Evolutionary conservation across 2,113 vertebrate genomes (phyloP), one percentile per base, ranked within the genome.

Genomic region (Willisornis vidua): DNA sequence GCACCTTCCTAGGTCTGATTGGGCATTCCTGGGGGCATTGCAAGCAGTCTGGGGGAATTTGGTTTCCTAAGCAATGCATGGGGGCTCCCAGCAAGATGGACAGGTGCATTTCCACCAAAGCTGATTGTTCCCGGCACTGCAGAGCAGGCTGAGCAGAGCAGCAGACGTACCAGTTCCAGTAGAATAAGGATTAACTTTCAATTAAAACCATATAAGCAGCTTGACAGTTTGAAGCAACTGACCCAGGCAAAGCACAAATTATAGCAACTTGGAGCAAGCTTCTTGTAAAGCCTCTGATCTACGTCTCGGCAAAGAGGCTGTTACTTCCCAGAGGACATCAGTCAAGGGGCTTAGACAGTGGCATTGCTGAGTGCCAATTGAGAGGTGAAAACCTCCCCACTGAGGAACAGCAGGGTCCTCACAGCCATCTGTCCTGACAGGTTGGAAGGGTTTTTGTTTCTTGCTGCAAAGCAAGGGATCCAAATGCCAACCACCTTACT

Each of bases 131-230:
- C 45, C 8, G 4, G 68, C 1, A 0, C 82, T 59, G 39, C 0
- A 0, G 63, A 49, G 37, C 78, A 46, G 78, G 31, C 54, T 66
- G 66, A 79, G 82, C 1, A 0, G 41, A 4, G 0, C 48, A 67
- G 83, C 94, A 94, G 88, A 85, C 0, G 0, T n/a, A 61, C 61
- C 57, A 37, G 82, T 96, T 93, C 76, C 92, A 88, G 73, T 9
- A 94, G 92, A 90, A 72, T 81, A 90, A 95, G 83, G 96, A 97
- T 70, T 94, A 96, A 93, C 83, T 78, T 94, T 43, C 3, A 2
- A 83, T 94, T 96, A 90, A 93, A 96, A 87, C 35, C 33, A 55
- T 67, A 54, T 72, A 88, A 88, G 71, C 72, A 91, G 55, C 68
- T 54, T 91, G 68, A 86, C 85, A 96, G 90, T 82, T 92, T 94